Conservation (phyloP, 2,888 invertebrate genomes). For the Lobophora halterata region DNA sequence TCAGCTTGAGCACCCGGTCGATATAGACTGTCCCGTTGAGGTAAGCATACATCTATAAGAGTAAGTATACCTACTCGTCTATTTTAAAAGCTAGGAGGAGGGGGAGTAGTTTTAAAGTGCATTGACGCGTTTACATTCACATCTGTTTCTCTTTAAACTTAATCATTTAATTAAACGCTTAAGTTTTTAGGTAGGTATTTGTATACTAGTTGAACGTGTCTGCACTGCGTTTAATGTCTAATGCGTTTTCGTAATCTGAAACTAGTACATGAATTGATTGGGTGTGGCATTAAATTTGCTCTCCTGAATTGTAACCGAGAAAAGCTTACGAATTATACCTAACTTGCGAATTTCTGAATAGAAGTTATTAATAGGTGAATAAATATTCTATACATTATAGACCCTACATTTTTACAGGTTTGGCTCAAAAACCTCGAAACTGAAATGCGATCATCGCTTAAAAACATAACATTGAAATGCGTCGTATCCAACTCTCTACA, state of each 20-base stretch:
- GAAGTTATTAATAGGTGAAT: too few relatives aligned
- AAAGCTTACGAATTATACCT: too few relatives aligned
- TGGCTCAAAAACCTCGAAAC: constrained; percentile 91
- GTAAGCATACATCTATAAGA: constrained; percentile 52
- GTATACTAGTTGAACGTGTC: too few relatives aligned
- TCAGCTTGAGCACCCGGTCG: constrained; percentile 83
- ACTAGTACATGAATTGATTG: neutral
- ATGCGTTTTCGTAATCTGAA: neutral
- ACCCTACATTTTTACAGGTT: constrained; percentile 54
- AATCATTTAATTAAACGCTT: too few relatives aligned
- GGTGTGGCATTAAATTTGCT: too few relatives aligned
- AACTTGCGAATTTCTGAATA: too few relatives aligned
- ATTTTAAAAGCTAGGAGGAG: constrained; percentile 15
- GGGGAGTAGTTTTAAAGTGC: constrained; percentile 3
- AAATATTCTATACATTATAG: constrained; percentile 3
- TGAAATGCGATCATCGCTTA: constrained; percentile 87
- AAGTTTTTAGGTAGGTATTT: neutral
- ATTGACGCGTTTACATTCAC: constrained; percentile 9
- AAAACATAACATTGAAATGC: constrained; percentile 83
- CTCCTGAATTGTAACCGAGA: too few relatives aligned
- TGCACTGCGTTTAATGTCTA: too few relatives aligned
- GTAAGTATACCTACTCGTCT: constrained; percentile 1
- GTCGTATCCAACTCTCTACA: constrained; percentile 67
- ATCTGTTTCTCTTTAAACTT: too few relatives aligned
- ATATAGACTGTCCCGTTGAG: constrained; percentile 89